These are phyloP conservation scores for Callyntrura guangdongensis DNA, from an alignment of 2,888 invertebrate species.

Conservation along the genomic window DNA sequence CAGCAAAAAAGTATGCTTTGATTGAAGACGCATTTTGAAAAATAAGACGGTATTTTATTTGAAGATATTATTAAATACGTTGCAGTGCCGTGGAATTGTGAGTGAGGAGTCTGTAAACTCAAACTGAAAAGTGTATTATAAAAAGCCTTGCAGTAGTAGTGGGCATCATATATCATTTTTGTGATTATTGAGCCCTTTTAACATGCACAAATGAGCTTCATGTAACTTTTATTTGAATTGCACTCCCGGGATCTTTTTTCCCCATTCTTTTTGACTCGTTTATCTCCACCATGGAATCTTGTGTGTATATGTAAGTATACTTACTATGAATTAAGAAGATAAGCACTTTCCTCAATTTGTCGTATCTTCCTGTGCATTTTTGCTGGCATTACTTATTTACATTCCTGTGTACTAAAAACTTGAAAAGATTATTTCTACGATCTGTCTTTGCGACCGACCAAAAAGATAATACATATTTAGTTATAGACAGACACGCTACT, in stretches of 20 bases:
- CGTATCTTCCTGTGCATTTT: slow-evolving; percentile 17
- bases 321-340: slow-evolving; percentile 84
- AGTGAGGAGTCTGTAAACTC: slow-evolving; percentile 40
- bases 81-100: not conserved
- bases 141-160: not conserved
- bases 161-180: slow-evolving; percentile 76
- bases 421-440: not conserved
- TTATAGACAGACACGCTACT: not conserved
- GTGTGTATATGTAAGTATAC: slow-evolving; percentile 43
- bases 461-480: slow-evolving; percentile 7
- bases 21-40: too few relatives aligned
- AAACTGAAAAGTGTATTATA: slow-evolving; percentile 79
- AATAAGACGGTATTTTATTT: too few relatives aligned
- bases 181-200: slow-evolving; percentile 85
- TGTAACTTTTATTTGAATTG: slow-evolving; percentile 85
- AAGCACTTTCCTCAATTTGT: slow-evolving; percentile 85
- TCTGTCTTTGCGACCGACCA: slow-evolving; percentile 11
- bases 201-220: slow-evolving; percentile 85
- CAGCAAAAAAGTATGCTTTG: too few relatives aligned
- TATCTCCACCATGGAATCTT: slow-evolving; percentile 84
- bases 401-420: slow-evolving; percentile 21
- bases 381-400: slow-evolving; percentile 14
- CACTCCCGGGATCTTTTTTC: slow-evolving; percentile 84
- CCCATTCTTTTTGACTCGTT: slow-evolving; percentile 82
- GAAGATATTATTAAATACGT: not conserved